A percentile compares a stretch with the other conserved stretches of the same genome.
Evolutionary conservation across 2,113 vertebrate species (phyloP).

Genomic region (Anser brachyrhynchus): DNA sequence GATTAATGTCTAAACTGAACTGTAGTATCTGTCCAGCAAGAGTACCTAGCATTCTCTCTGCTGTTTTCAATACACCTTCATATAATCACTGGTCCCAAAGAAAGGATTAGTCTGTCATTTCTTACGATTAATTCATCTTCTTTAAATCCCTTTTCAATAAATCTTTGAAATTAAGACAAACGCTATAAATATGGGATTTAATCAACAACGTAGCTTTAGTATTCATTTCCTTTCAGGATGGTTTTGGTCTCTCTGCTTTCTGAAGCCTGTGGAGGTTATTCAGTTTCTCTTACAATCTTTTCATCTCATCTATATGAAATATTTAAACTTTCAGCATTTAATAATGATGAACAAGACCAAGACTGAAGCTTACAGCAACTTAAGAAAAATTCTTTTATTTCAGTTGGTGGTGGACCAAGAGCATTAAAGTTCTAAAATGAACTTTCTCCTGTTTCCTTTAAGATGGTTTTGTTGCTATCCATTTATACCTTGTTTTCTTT

Average conservation of each 20-base stretch:
- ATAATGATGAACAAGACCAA: conserved; percentile 47
- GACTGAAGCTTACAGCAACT: background rate
- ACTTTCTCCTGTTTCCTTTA: background rate
- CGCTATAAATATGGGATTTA: conserved; percentile 47
- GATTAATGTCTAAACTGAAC: background rate
- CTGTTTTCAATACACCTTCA: conserved; percentile 1
- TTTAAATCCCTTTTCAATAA: conserved; percentile 47
- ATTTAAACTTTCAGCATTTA: conserved; percentile 61
- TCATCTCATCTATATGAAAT: conserved; percentile 57
- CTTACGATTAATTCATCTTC: conserved; percentile 24
- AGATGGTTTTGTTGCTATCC: background rate
- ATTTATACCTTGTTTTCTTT: background rate
- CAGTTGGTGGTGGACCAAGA: background rate
- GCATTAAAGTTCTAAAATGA: background rate
- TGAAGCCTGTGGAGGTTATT: conserved; percentile 9
- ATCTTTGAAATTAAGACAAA: conserved; percentile 62
- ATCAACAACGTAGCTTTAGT: conserved; percentile 1
- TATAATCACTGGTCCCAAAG: conserved; percentile 13
- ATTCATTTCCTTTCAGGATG: background rate
- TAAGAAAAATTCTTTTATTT: conserved; percentile 38
- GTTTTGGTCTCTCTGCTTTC: background rate
- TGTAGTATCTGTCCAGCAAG: background rate
- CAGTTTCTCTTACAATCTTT: conserved; percentile 37
- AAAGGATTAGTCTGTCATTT: conserved; percentile 45
- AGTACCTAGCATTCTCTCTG: background rate